A percentile compares a stretch with the other conserved stretches of the same genome.
Evolutionary conservation across 2,888 invertebrate genomes (phyloP).

Genomic region (Cotesia congregata): DNA sequence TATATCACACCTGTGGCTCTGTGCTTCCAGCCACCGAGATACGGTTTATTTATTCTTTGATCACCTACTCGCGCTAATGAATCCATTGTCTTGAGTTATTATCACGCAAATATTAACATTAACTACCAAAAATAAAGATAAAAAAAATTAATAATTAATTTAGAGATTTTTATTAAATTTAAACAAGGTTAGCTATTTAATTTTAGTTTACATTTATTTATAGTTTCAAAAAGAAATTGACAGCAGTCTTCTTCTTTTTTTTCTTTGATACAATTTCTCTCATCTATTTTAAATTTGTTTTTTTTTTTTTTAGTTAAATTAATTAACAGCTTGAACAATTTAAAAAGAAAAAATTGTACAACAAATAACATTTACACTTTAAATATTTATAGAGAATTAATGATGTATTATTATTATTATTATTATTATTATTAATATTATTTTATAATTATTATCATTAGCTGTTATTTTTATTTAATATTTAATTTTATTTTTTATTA

Average conservation of each 20-base stretch:
- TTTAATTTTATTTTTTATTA: background rate
- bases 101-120: constrained; percentile 43
- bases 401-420: too few relatives aligned
- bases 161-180: background rate
- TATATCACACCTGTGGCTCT: constrained; percentile 79
- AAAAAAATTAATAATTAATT: constrained; percentile 7
- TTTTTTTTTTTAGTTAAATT: background rate
- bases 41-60: constrained; percentile 79
- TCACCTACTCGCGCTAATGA: constrained; percentile 75
- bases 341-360: constrained; percentile 13
- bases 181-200: constrained; percentile 18
- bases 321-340: background rate
- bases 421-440: background rate
- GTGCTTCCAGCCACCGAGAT: constrained; percentile 85
- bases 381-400: constrained; percentile 22
- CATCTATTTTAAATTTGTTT: background rate
- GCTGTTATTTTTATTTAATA: background rate
- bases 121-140: background rate
- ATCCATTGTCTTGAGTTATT: constrained; percentile 43
- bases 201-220: constrained; percentile 11
- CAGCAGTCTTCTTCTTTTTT: constrained; percentile 31
- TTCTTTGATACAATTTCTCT: constrained; percentile 28
- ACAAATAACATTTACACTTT: constrained; percentile 36
- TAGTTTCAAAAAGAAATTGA: constrained; percentile 26
- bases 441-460: background rate